Evolutionary conservation across 2,113 vertebrate genomes (phyloP), one percentile per base, ranked within the genome.

Genomic region (Psittacula cyanocephala): DNA sequence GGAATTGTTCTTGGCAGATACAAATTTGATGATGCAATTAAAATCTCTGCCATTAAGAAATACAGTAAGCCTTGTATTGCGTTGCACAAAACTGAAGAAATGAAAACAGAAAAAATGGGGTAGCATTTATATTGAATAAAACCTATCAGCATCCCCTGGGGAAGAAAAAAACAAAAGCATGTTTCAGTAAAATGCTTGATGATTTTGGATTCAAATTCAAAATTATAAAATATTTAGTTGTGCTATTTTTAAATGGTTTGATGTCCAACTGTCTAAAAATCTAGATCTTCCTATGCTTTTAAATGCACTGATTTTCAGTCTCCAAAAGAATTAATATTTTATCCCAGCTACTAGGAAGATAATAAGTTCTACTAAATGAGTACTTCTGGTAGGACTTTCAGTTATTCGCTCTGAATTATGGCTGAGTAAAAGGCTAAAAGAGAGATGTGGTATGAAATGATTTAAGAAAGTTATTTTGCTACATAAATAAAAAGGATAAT

Each of bases 311-410:
- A 81, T 91, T 86, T 91, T 68, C 57, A 41, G 60, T 67, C 72
- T 92, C 77, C 39, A 75, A 71, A 86, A 78, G 43, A 80, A 96
- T 70, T 93, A 93, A 81, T 77, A 83, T 83, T 90, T 95, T 25
- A 90, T 83, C 25, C 3, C 2, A 39, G 49, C 41, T 78, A 77
- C 64, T 46, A 75, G 60, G 72, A 83, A 91, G 20, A 82, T 2
- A 80, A 22, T 86, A 80, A 77, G 39, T 81, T 70, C 64, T 91
- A 88, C 81, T 64, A 94, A 68, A 62, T 47, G 81, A 86, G 17
- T 27, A 77, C 46, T 81, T 93, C 67, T 55, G 37, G 75, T 91
- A 86, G 46, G 55, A 3, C 33, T 74, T 6, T 80, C 28, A 29
- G 49, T 77, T 90, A 57, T 88, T 88, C 31, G n/a, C 12, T 90